A percentile compares a stretch with the other conserved stretches of the same genome.
Evolutionary conservation across 2,797 vertebrate species (phyloP).

Genomic region (Clarias platycephalus): DNA sequence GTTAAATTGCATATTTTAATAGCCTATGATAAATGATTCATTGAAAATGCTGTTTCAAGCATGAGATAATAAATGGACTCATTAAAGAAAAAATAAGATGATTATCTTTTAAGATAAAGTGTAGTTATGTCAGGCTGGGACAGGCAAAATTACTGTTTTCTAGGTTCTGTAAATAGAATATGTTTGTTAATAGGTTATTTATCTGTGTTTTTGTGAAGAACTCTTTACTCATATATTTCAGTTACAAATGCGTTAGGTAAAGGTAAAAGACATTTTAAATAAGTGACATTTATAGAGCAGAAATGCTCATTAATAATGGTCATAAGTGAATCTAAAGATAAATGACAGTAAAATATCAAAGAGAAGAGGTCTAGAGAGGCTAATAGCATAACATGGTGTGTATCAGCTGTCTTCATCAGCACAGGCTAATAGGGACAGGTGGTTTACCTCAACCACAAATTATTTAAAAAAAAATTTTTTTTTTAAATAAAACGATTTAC

Average conservation of each 20-base stretch:
- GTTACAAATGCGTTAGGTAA: too few relatives aligned
- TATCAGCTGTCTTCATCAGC: not conserved
- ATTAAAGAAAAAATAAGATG: not conserved
- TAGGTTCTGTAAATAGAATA: not conserved
- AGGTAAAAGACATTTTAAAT: too few relatives aligned
- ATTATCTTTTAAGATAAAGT: not conserved
- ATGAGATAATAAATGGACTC: not conserved
- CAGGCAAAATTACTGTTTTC: not conserved
- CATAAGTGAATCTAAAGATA: not conserved
- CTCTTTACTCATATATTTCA: not conserved
- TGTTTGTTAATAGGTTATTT: not conserved
- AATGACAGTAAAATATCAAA: not conserved
- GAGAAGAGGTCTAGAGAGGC: not conserved
- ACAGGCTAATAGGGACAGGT: conserved; percentile 9
- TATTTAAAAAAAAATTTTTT: too few relatives aligned
- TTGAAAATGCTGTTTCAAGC: not conserved
- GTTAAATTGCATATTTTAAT: not conserved
- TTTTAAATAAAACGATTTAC: too few relatives aligned
- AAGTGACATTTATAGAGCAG: not conserved
- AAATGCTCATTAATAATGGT: not conserved
- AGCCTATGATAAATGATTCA: not conserved
- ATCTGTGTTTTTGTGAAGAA: not conserved
- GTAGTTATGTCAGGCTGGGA: not conserved
- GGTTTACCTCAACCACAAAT: conserved; percentile 21
- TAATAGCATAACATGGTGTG: not conserved